These are phyloP conservation scores for Leptinotarsa defecta DNA, from an alignment of 1,140 invertebrate species.

Conservation along the genomic window DNA sequence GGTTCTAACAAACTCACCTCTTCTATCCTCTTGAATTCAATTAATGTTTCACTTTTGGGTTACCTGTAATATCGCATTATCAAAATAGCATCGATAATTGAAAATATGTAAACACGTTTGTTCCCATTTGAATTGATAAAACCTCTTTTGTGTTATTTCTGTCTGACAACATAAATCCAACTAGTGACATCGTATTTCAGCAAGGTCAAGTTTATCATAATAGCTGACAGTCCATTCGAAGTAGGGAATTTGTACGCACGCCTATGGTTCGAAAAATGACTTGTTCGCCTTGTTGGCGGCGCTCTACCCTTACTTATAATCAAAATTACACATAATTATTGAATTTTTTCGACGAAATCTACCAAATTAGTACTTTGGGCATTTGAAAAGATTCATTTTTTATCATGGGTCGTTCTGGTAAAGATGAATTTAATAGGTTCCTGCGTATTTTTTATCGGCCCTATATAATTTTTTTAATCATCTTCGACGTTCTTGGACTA, in stretches of 20 bases:
- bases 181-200: too few relatives aligned
- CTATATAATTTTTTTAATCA: constrained; percentile 30
- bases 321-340: constrained; percentile 52
- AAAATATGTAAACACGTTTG: too few relatives aligned
- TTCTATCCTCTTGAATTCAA: too few relatives aligned
- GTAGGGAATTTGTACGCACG: background rate
- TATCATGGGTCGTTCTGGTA: constrained; percentile 19
- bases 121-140: too few relatives aligned
- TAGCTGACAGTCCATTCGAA: too few relatives aligned
- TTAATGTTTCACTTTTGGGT: too few relatives aligned
- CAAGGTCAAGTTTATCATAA: too few relatives aligned
- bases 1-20: too few relatives aligned
- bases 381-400: constrained; percentile 31
- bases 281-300: constrained; percentile 30
- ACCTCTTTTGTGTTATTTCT: too few relatives aligned
- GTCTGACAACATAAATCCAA: too few relatives aligned
- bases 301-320: constrained; percentile 49
- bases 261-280: constrained; percentile 24
- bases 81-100: too few relatives aligned
- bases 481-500: constrained; percentile 13
- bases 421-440: constrained; percentile 29
- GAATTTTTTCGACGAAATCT: constrained; percentile 44
- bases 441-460: constrained; percentile 28
- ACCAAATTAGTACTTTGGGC: constrained; percentile 31
- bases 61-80: too few relatives aligned